These are phyloP conservation scores for Lepidochrysops patricia DNA, from an alignment of 2,888 invertebrate species.

Conservation along the genomic window DNA sequence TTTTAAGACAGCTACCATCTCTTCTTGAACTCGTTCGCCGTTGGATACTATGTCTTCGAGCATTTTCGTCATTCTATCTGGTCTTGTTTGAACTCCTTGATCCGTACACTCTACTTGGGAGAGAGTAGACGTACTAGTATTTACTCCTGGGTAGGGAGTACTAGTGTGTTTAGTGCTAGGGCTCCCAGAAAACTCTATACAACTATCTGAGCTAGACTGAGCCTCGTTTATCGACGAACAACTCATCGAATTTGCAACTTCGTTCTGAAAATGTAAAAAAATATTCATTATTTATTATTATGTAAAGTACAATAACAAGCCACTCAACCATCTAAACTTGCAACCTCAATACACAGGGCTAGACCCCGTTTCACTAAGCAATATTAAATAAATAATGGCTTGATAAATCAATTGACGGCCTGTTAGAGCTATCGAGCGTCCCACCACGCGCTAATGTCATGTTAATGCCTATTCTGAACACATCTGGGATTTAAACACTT, in stretches of 20 bases:
- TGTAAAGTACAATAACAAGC: too few species aligned
- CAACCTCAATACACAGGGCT: too few species aligned
- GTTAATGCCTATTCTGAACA: too few species aligned
- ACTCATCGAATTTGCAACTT: background rate
- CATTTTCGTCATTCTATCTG: background rate
- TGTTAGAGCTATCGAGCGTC: too few species aligned
- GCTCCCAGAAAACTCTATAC: background rate
- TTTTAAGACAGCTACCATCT: background rate
- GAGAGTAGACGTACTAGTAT: background rate
- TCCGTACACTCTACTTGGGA: slow-evolving; percentile 3
- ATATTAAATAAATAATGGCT: too few species aligned
- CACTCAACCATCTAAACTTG: too few species aligned
- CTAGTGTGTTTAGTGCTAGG: background rate
- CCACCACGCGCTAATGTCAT: too few species aligned
- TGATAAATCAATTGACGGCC: too few species aligned
- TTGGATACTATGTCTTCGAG: background rate
- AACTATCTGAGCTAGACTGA: background rate
- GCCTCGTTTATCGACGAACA: background rate
- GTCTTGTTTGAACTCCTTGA: background rate
- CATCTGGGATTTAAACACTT: too few species aligned
- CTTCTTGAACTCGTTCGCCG: background rate
- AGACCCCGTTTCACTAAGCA: too few species aligned
- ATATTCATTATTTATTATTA: too few species aligned
- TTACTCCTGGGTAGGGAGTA: background rate
- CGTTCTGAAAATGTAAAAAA: background rate